Evolutionary conservation across 2,797 vertebrate species (phyloP), one percentile per base, ranked within the genome.

Genomic region (Dendrocincla tyrannina): DNA sequence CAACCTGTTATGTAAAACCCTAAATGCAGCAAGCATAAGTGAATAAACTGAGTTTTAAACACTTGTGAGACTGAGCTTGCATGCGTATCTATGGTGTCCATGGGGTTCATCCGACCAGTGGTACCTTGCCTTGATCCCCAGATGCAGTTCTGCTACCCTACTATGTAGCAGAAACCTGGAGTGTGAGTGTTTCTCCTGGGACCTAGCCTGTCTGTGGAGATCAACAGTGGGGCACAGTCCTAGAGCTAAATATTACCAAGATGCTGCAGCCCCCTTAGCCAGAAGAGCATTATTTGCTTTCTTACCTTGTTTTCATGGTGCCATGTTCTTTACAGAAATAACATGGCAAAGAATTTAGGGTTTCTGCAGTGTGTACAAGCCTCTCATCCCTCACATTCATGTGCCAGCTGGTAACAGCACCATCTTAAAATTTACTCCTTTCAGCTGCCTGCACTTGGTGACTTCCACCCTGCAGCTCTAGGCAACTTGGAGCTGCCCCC

Each of bases 11-110:
- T 17, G 28, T 80, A 69, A 89, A 79, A 32, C 16, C 9, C 35
- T 89, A 73, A 55, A 79, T 50, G 32, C 63, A 73, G 52, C n/a
- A 91, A 78, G 58, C 25, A 33, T 37, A 56, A 91, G 56, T 47
- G 13, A 94, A 85, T 75, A 44, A 52, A 52, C 37, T 24, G 11
- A 89, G 13, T 77, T 89, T 72, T 67, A 82, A 79, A 59, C 47
- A 24, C 39, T 72, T 73, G 8, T 47, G 74, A 66, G 55, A 66
- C 47, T 79, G 86, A 93, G 41, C 23, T 37, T 39, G 52, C 18
- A 17, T 0, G 2, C 22, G 17, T 33, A 53, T 44, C 52, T 62
- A 0, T 30, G 30, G 47, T 11, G 11, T 63, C 28, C 28, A 49
- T 44, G 50, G 37, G 25, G 25, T 58, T 79, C 25, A 59, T 13